These are phyloP conservation scores for Calameuta pallipes DNA, from an alignment of 2,888 invertebrate species.

Conservation along the genomic window DNA sequence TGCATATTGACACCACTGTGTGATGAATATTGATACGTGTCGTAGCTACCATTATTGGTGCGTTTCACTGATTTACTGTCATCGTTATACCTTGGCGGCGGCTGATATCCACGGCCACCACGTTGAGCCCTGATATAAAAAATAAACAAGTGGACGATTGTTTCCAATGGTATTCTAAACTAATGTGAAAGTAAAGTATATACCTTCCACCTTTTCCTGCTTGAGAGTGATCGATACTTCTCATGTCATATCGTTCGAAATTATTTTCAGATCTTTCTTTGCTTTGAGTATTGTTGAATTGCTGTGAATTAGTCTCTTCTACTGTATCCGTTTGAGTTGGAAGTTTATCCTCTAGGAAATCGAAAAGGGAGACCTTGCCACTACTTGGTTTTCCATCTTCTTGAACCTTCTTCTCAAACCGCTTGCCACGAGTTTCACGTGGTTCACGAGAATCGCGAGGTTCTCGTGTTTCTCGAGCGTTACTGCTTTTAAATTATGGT, in stretches of 20 bases:
- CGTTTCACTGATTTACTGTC: constrained; percentile 51
- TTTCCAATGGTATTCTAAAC: background rate
- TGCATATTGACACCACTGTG: constrained; percentile 44
- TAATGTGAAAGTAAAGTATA: background rate
- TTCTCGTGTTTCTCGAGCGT: constrained; percentile 54
- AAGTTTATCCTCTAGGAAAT: constrained; percentile 85
- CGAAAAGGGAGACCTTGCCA: constrained; percentile 83
- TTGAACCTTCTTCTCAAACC: constrained; percentile 67
- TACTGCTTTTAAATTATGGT: constrained; percentile 9
- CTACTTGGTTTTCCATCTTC: constrained; percentile 77
- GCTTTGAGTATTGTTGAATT: constrained; percentile 27
- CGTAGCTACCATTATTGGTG: constrained; percentile 36
- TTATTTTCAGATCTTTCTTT: constrained; percentile 44
- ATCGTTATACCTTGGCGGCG: constrained; percentile 50
- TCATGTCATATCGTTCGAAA: constrained; percentile 45
- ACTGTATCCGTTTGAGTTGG: constrained; percentile 69
- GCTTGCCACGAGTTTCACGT: constrained; percentile 66
- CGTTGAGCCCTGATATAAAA: constrained; percentile 43
- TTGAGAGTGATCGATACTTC: constrained; percentile 37
- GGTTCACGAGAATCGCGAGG: constrained; percentile 64
- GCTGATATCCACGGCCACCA: constrained; percentile 52
- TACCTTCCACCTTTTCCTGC: constrained; percentile 56
- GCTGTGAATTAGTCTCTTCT: constrained; percentile 62
- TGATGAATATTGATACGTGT: constrained; percentile 35
- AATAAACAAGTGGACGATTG: background rate